Conservation (phyloP, 2,797 vertebrate genomes). For the Channallabes apus region DNA sequence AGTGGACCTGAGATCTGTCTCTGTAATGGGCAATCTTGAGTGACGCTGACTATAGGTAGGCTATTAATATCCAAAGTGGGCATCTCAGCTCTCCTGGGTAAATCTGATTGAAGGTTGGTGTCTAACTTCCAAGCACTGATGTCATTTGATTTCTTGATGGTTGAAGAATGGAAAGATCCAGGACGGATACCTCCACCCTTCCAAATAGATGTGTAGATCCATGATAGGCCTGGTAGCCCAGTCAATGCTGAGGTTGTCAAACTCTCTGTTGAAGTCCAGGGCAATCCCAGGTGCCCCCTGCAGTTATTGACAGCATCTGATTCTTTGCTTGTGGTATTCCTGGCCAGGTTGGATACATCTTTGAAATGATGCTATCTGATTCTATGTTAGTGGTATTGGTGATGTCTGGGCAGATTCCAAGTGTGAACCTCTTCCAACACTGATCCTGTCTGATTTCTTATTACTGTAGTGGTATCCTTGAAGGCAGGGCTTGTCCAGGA, state of each 20-base stretch:
- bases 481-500: not conserved
- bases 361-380: not conserved
- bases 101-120: not conserved
- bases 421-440: not conserved
- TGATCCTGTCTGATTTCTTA: not conserved
- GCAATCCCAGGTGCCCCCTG: not conserved
- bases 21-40: conserved; percentile 62
- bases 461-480: not conserved
- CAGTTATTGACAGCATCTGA: not conserved
- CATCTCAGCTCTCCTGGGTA: not conserved
- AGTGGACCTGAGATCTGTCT: not conserved
- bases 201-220: not conserved
- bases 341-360: not conserved
- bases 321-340: not conserved
- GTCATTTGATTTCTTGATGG: not conserved
- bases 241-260: not conserved
- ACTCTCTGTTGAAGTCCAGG: not conserved
- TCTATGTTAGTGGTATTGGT: not conserved
- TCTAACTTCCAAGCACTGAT: not conserved
- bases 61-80: not conserved
- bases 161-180: not conserved
- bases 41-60: conserved; percentile 41
- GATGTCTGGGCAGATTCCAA: not conserved
- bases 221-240: not conserved
- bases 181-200: not conserved